Conservation (phyloP, 2,888 invertebrate genomes). For the Synanthedon andrenaeformis region DNA sequence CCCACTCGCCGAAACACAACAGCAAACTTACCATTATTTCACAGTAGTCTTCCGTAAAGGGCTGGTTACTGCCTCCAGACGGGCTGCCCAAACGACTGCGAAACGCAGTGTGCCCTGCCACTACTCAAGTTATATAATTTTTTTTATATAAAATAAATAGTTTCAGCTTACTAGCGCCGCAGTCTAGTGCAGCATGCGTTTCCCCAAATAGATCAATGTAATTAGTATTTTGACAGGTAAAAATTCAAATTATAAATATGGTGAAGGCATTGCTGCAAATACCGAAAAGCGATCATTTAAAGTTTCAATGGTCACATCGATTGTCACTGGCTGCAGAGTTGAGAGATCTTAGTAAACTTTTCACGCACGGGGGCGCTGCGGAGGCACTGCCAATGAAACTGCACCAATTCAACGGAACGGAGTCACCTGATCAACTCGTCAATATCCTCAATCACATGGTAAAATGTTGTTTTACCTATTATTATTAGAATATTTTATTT, state of each 20-base stretch:
- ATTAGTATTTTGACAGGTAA: conserved; percentile 25
- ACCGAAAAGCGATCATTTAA: conserved; percentile 24
- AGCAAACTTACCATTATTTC: no score
- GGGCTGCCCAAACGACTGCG: no score
- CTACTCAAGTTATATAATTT: no score
- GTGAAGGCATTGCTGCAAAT: conserved; percentile 32
- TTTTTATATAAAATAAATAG: no score
- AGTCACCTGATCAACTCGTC: conserved; percentile 25
- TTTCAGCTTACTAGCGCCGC: no score
- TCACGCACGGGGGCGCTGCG: conserved; percentile 21
- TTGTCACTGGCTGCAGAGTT: conserved; percentile 28
- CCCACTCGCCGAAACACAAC: no score
- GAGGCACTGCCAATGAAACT: conserved; percentile 24
- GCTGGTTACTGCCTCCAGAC: no score
- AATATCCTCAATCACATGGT: conserved; percentile 43
- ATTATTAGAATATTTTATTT: neutral
- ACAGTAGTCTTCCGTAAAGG: no score
- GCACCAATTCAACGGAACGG: conserved; percentile 28
- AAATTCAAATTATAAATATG: conserved; percentile 26
- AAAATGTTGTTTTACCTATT: conserved; percentile 4
- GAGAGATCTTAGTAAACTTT: conserved; percentile 17
- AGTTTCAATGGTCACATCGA: conserved; percentile 39
- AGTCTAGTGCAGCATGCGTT: no score
- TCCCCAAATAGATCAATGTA: no score
- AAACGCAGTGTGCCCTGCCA: no score